Evolutionary conservation across 2,888 invertebrate species (phyloP).

Genomic region (Blastobasis adustella): DNA sequence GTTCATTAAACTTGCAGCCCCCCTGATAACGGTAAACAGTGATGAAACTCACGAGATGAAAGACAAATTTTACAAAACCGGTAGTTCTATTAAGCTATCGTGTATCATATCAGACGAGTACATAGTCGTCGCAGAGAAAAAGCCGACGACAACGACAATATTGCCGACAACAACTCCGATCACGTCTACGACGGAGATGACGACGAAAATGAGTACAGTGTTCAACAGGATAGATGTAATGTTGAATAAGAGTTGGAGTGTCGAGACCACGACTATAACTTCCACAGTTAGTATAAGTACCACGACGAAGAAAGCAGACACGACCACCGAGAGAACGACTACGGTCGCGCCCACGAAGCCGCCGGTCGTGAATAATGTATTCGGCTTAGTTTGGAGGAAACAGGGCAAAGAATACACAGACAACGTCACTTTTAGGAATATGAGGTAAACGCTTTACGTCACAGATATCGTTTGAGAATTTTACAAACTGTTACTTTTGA

Average conservation of each 20-base stretch:
- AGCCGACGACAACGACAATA: slow-evolving; percentile 31
- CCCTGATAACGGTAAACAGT: slow-evolving; percentile 81
- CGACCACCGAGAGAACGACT: slow-evolving; percentile 38
- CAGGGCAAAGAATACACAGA: slow-evolving; percentile 60
- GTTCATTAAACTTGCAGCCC: slow-evolving; percentile 64
- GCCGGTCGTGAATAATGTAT: slow-evolving; percentile 56
- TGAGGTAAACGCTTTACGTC: slow-evolving; percentile 41
- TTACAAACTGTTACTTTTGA: too few relatives aligned
- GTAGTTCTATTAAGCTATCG: slow-evolving; percentile 81
- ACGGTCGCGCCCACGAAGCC: slow-evolving; percentile 39
- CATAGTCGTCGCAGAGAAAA: slow-evolving; percentile 40
- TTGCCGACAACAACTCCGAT: slow-evolving; percentile 40
- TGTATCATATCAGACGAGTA: slow-evolving; percentile 72
- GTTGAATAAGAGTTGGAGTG: slow-evolving; percentile 71
- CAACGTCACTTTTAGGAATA: slow-evolving; percentile 59
- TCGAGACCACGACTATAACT: slow-evolving; percentile 61
- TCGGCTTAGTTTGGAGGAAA: slow-evolving; percentile 64
- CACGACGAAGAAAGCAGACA: slow-evolving; percentile 42
- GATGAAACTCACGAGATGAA: slow-evolving; percentile 81
- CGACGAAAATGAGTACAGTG: slow-evolving; percentile 60
- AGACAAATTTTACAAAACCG: slow-evolving; percentile 83
- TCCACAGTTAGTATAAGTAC: slow-evolving; percentile 64
- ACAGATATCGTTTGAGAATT: too few relatives aligned
- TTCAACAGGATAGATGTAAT: slow-evolving; percentile 68
- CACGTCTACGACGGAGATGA: slow-evolving; percentile 56